Evolutionary conservation across 2,888 invertebrate species (phyloP).

Genomic region (Epinotia brunnichana): DNA sequence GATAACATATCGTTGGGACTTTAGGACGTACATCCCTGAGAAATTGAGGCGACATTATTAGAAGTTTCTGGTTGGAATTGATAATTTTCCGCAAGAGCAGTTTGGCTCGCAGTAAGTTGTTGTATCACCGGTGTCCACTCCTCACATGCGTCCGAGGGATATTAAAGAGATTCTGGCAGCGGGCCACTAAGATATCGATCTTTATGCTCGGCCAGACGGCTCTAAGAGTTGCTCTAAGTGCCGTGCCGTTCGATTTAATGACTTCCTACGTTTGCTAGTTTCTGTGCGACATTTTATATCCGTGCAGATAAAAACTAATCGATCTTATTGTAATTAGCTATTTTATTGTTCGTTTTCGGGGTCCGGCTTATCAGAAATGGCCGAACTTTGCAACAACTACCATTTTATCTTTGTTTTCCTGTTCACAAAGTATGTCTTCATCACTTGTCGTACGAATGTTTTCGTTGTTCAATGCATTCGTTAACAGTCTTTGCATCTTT

Average conservation of each 20-base stretch:
- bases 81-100: conserved; percentile 20
- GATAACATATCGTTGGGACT: background rate
- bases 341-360: conserved; percentile 8
- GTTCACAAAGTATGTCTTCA: background rate
- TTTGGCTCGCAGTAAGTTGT: conserved; percentile 72
- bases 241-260: conserved; percentile 78
- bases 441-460: background rate
- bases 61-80: background rate
- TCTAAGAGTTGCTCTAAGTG: conserved; percentile 76
- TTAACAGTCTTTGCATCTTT: background rate
- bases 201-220: conserved; percentile 81
- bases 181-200: conserved; percentile 82
- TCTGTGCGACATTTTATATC: conserved; percentile 71
- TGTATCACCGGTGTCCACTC: conserved; percentile 79
- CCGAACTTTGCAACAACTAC: conserved; percentile 3
- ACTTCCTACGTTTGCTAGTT: conserved; percentile 81
- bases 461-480: background rate
- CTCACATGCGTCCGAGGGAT: conserved; percentile 77
- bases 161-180: conserved; percentile 83
- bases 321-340: conserved; percentile 54
- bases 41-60: background rate
- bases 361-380: conserved; percentile 11
- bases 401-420: conserved; percentile 12
- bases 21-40: background rate
- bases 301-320: conserved; percentile 64